Conservation (phyloP, 1,140 invertebrate genomes). For the Neodiprion virginianus region DNA sequence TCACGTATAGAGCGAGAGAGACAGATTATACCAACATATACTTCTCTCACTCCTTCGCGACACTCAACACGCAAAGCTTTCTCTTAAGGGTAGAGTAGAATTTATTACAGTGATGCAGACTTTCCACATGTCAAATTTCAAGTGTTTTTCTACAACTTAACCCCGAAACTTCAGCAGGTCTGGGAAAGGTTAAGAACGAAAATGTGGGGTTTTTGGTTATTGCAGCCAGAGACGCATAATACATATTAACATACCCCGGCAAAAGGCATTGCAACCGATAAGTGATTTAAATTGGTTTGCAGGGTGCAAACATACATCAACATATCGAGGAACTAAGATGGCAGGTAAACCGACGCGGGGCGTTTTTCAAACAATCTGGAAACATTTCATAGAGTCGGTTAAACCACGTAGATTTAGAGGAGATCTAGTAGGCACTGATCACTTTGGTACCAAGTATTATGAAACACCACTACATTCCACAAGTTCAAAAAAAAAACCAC, state of each 20-base stretch:
- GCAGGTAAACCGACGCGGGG: conserved; percentile 40
- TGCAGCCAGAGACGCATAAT: no score
- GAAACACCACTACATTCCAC: conserved; percentile 72
- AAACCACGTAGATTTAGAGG: conserved; percentile 61
- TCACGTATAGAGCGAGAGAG: no score
- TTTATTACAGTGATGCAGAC: no score
- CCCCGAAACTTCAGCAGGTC: no score
- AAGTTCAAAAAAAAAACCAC: conserved; percentile 65
- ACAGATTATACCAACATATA: no score
- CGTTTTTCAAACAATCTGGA: conserved; percentile 58
- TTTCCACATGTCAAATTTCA: no score
- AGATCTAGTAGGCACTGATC: conserved; percentile 70
- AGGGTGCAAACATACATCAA: not conserved
- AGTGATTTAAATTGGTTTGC: not conserved
- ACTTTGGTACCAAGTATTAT: conserved; percentile 82
- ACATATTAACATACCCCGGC: not conserved
- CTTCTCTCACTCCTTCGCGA: no score
- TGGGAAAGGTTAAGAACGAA: no score
- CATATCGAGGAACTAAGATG: conserved; percentile 33
- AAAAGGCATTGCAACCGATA: not conserved
- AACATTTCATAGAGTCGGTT: conserved; percentile 68
- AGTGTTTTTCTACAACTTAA: no score
- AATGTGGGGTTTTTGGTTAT: no score
- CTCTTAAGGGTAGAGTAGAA: no score
- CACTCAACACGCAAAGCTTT: no score